Evolutionary conservation across 2,113 vertebrate genomes (phyloP), one percentile per base, ranked within the genome.

Genomic region (Plotosus lineatus): DNA sequence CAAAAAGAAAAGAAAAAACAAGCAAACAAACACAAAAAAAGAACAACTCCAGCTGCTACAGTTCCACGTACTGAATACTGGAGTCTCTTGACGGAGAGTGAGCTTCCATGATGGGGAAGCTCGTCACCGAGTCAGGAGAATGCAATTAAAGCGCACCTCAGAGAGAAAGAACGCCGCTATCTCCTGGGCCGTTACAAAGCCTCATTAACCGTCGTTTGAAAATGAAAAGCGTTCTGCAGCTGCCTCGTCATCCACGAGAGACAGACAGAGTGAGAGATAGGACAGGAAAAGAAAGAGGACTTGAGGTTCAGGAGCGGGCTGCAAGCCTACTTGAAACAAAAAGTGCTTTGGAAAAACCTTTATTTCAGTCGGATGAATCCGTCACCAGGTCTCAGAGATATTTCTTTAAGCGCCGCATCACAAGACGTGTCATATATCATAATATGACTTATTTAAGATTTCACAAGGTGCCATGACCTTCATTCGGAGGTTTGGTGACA

Each of bases 51-150:
- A 90, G 88, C 90, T 91, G 87, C 83, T 76, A 82, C 66, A 86
- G 90, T 90, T 89, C 85, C 87, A 88, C 81, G 88, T 86, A 86
- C 83, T 88, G 86, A 91, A 85, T 85, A 72, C 81, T 83, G 82
- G 86, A 79, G 87, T 89, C 89, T 86, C 87, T n/a, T n/a, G 82
- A 56, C 81, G 85, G 86, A 88, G 80, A 85, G 44, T 44, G 73
- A 71, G 55, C 73, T 66, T 77, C 77, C 84, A 73, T 83, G 84
- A 85, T 78, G 79, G 46, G 46, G 83, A 78, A 82, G 66, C 56
- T 74, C 72, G 81, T 85, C 84, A 79, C 58, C 8, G 51, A 85
- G 76, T 75, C 75, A 48, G 73, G 77, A 85, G 78, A 78, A 85
- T 77, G 81, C 84, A 85, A 79, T 76, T 76, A 58, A 60, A 44